Conservation (phyloP, 2,113 vertebrate genomes). For the Ictidomys tridecemlineatus region DNA sequence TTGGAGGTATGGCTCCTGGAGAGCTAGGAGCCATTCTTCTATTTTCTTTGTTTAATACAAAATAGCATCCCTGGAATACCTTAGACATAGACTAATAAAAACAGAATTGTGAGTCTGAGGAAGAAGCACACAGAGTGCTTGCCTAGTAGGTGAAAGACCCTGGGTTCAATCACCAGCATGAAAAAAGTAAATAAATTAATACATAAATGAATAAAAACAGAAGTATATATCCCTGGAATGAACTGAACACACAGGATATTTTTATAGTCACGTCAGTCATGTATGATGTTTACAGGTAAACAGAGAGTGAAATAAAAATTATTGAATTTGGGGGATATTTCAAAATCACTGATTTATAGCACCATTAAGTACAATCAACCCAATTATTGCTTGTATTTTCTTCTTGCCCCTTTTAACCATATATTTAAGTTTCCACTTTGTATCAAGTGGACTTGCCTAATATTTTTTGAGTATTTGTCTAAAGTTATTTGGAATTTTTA, state of each 20-base stretch:
- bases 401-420: not conserved
- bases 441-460: not conserved
- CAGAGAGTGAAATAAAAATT: not conserved
- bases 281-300: not conserved
- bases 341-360: not conserved
- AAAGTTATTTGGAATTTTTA: constrained; percentile 8
- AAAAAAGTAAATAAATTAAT: not conserved
- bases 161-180: not conserved
- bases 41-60: constrained; percentile 9
- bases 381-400: not conserved
- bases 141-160: not conserved
- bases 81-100: not conserved
- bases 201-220: not conserved
- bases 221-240: not conserved
- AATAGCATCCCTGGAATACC: not conserved
- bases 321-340: not conserved
- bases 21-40: not conserved
- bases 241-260: not conserved
- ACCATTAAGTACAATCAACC: not conserved
- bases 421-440: not conserved
- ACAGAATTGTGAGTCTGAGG: not conserved
- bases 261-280: not conserved
- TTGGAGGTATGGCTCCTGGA: not conserved
- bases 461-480: not conserved
- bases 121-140: not conserved